These are phyloP conservation scores for Atta texana DNA, from an alignment of 1,140 invertebrate genomes.

Conservation along the genomic window DNA sequence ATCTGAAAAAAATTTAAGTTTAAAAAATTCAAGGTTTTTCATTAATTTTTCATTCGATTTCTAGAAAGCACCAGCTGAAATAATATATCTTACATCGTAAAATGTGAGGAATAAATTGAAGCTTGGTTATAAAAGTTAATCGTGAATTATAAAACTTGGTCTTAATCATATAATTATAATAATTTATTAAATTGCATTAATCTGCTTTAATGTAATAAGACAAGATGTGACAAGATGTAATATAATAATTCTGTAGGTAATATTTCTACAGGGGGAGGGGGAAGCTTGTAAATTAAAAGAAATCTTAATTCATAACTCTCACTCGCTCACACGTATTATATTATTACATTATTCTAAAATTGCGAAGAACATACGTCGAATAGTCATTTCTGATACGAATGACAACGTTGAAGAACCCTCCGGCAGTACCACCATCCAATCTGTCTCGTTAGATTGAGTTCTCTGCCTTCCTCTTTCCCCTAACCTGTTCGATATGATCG, in stretches of 20 bases:
- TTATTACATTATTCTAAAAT: background rate
- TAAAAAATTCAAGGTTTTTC: background rate
- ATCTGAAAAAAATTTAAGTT: background rate
- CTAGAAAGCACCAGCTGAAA: background rate
- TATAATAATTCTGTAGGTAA: background rate
- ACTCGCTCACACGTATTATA: background rate
- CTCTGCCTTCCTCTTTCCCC: background rate
- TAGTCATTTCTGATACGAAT: conserved; percentile 28
- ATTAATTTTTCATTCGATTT: background rate
- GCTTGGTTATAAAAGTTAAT: background rate
- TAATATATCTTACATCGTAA: conserved; percentile 7
- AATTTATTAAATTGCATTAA: conserved; percentile 2
- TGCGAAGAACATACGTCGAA: background rate
- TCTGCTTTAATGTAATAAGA: conserved; percentile 5
- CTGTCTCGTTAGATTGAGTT: conserved; percentile 52
- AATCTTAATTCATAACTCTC: conserved; percentile 17
- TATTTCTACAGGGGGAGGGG: background rate
- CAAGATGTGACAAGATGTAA: background rate
- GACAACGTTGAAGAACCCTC: background rate
- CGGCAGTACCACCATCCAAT: conserved; percentile 32
- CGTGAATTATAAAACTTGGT: background rate
- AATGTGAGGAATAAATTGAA: too few species aligned
- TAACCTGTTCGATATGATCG: conserved; percentile 43
- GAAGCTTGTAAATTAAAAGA: background rate
- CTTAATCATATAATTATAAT: background rate